Evolutionary conservation across 2,797 vertebrate genomes (phyloP).

Genomic region (Heterohyrax brucei): DNA sequence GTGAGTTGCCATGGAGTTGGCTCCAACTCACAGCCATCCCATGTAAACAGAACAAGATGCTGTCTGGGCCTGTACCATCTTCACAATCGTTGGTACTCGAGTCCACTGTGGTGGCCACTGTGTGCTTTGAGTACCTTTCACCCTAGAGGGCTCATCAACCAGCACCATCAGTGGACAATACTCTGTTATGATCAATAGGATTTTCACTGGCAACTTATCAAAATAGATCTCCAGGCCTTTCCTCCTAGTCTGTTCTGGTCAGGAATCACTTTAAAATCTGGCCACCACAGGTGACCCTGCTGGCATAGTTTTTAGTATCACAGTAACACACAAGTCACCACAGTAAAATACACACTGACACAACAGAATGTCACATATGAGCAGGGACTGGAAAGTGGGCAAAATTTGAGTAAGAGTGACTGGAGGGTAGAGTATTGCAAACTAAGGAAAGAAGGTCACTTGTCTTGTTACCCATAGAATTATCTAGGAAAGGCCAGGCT

Average conservation of each 20-base stretch:
- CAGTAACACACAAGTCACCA: background rate
- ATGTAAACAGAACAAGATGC: background rate
- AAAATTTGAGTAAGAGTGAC: background rate
- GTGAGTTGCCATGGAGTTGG: too few species aligned
- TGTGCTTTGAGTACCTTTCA: background rate
- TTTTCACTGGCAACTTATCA: background rate
- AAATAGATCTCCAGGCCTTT: background rate
- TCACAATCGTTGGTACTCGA: background rate
- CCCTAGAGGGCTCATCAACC: background rate
- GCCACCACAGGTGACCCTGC: too few species aligned
- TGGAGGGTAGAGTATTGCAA: background rate
- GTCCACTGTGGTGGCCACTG: background rate
- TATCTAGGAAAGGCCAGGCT: constrained; percentile 1
- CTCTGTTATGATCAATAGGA: background rate
- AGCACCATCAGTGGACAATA: background rate
- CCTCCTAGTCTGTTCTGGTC: background rate
- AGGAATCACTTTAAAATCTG: too few species aligned
- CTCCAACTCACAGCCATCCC: background rate
- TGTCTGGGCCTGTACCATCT: background rate
- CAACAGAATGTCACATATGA: background rate
- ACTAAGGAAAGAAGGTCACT: too few species aligned
- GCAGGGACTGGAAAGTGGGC: background rate
- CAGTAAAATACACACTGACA: background rate
- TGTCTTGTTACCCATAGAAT: background rate
- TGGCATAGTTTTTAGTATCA: too few species aligned